Percentiles rank a stretch among this genome's conserved stretches.
Conservation (phyloP, 2,888 invertebrate species). For the Lasioglossum oenotherae region DNA sequence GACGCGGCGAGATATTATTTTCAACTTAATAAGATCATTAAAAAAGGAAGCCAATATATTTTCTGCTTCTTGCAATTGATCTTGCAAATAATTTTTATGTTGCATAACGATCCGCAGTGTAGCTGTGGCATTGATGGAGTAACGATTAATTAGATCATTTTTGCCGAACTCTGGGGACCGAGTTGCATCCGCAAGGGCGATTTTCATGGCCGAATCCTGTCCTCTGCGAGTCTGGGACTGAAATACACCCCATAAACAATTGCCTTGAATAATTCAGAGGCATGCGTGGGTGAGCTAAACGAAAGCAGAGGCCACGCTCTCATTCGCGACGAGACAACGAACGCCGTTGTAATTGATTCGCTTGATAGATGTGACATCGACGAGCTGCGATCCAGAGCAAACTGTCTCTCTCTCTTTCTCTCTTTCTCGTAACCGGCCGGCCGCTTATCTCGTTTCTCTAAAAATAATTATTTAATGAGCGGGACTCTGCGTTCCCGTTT, state of each 20-base stretch:
- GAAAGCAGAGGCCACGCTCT: constrained; percentile 59
- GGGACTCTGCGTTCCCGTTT: constrained; percentile 10
- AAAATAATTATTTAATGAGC: constrained; percentile 48
- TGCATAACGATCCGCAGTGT: background rate
- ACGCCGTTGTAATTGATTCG: constrained; percentile 59
- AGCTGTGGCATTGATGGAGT: background rate
- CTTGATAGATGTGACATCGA: constrained; percentile 51
- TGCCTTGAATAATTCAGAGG: constrained; percentile 57
- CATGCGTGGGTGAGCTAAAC: constrained; percentile 51
- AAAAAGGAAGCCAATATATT: background rate
- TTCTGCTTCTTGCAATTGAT: background rate
- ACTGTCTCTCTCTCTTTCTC: background rate
- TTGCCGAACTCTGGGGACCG: background rate
- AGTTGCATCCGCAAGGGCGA: background rate
- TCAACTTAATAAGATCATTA: no score
- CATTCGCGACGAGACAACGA: constrained; percentile 48
- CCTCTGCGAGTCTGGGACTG: background rate
- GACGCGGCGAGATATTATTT: no score
- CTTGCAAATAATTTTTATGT: background rate
- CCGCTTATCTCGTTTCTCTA: constrained; percentile 42
- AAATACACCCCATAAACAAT: constrained; percentile 63
- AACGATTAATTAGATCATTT: background rate
- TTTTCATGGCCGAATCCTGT: background rate
- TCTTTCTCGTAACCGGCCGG: background rate
- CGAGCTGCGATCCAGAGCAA: constrained; percentile 18